Base-by-base conservation (phyloP, 2,797 vertebrate species). In the Anomalospiza imberbis region DNA sequence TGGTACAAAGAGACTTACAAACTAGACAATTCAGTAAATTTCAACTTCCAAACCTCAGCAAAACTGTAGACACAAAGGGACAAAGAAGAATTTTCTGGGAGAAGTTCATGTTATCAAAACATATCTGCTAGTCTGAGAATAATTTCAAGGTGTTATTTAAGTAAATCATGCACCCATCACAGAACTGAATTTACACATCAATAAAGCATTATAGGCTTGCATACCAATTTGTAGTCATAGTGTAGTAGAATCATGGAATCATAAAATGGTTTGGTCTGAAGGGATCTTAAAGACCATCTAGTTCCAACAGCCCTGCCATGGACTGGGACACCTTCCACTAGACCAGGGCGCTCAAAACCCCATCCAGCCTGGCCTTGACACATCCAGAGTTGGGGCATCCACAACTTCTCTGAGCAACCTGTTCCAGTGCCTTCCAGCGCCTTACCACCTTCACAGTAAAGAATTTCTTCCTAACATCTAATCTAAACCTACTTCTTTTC, bases 401-500 rank as follows among this genome's bases (percentile, higher is more conserved):
- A 32, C 10, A 58, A 12, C 17, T 34, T 40, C 21, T 53, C n/a
- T 57, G n/a, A n/a, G n/a, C 5, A 47, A 34, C 9, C 7, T 71
- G 12, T 28, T 65, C 32, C n/a, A 44, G 17, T 38, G 58, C 31
- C 21, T 71, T 57, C 32, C n/a, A 44, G 17, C 38, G 58, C 31
- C 21, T 71, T 57, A 32, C 25, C 12, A 58, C 15, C 4, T 31
- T 26, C 20, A n/a, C 3, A 47, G 34, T 31, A 53, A 71, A 29
- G 12, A 40, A 40, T 71, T 58, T 26, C 10, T 13, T 45, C 29
- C 4, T 17, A 38, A 57, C 7, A 89, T 45, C 42, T 70, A 55
- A 38, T 36, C 28, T 47, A 58, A 71, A 51, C 34, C 22, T 32
- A 18, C 3, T 0, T 0, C 11, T 17, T 65, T 72, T 40, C 38